phyloP scores from a whole-genome alignment of 2,113 vertebrate genomes.

The Sigmodon hispidus region DNA sequence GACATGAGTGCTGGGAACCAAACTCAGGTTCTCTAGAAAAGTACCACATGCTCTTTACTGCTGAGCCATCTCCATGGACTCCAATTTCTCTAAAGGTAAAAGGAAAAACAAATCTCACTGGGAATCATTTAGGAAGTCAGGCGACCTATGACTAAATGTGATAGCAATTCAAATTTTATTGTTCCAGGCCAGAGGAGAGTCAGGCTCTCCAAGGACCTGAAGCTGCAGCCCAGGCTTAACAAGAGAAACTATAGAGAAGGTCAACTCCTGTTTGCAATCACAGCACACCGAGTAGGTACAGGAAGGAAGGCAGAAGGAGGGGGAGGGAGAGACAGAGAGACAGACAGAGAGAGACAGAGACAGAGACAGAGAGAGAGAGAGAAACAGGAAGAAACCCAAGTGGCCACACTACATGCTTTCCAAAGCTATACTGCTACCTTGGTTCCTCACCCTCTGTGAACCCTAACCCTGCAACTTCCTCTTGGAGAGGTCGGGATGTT shows the following conservation, averaged over 20 bases:
- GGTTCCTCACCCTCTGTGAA: neutral
- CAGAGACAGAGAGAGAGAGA: neutral
- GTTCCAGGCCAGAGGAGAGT: neutral
- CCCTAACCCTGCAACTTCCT: conserved; percentile 3
- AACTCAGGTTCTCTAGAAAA: neutral
- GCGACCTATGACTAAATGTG: neutral
- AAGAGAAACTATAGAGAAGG: conserved; percentile 23
- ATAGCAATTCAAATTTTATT: conserved; percentile 7
- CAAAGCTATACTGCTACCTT: neutral
- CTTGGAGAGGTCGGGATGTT: neutral
- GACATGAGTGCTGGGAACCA: neutral
- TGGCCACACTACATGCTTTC: neutral
- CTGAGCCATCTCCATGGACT: neutral
- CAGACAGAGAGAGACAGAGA: too few relatives aligned
- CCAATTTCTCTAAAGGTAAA: neutral
- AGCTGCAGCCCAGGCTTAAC: conserved; percentile 18
- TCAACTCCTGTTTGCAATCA: neutral
- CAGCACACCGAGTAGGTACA: neutral
- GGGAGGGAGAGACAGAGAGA: too few relatives aligned
- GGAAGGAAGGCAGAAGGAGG: neutral
- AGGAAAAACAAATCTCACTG: conserved; percentile 6
- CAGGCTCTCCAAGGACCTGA: conserved; percentile 5
- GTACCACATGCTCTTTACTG: neutral
- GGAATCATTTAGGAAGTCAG: conserved; percentile 44
- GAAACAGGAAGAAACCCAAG: neutral